These are phyloP conservation scores for Apteryx owenii DNA, from an alignment of 2,113 vertebrate genomes.

Conservation along the genomic window DNA sequence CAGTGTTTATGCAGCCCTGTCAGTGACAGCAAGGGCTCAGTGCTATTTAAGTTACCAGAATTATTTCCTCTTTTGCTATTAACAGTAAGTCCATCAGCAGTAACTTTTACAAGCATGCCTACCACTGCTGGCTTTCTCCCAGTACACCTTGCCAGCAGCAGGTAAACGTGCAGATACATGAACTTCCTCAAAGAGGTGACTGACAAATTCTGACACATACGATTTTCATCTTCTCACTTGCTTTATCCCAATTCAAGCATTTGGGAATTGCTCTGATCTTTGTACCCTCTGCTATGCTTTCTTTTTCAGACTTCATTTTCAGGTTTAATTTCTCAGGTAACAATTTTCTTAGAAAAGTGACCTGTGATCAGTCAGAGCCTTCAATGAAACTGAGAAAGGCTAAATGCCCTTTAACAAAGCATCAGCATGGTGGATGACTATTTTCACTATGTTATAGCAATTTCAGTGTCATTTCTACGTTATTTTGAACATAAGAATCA, in stretches of 20 bases:
- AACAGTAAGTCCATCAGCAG: neutral
- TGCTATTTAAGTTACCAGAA: neutral
- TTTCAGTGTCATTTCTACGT: rapidly evolving
- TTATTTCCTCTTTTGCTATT: neutral
- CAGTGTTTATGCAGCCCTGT: neutral
- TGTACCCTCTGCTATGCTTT: neutral
- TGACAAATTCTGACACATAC: neutral
- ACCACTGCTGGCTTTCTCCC: neutral
- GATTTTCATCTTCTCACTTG: neutral
- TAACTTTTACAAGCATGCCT: neutral
- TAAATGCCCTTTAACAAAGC: neutral
- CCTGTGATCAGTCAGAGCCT: neutral
- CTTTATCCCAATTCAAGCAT: neutral
- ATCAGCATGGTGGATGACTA: neutral
- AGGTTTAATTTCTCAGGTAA: neutral
- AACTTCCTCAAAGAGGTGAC: neutral
- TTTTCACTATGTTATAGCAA: neutral
- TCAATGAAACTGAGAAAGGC: neutral
- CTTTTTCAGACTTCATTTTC: neutral
- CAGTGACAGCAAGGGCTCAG: neutral
- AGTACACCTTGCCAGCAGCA: neutral
- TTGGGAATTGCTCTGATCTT: neutral
- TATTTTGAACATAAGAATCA: rapidly evolving
- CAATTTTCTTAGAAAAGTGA: neutral
- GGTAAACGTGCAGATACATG: neutral